Evolutionary conservation across 2,113 vertebrate genomes (phyloP).

Genomic region (Bothrops jararaca): DNA sequence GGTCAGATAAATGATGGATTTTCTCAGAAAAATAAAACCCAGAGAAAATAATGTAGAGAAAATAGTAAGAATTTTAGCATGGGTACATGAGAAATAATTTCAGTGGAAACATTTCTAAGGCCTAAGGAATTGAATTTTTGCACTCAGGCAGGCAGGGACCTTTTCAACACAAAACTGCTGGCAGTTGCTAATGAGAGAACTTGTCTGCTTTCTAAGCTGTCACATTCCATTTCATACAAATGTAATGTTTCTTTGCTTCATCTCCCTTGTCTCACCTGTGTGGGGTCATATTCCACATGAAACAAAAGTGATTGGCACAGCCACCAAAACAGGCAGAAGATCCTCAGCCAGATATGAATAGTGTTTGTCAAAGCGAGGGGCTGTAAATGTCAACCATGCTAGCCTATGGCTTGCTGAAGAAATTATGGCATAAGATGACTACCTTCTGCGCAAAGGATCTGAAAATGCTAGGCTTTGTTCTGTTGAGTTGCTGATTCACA

Average conservation of each 20-base stretch:
- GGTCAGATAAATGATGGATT: background rate
- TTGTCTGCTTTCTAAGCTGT: constrained; percentile 8
- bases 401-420: background rate
- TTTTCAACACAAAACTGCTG: background rate
- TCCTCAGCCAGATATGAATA: background rate
- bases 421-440: background rate
- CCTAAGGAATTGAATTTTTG: background rate
- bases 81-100: background rate
- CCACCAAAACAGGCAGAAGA: background rate
- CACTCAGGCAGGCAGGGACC: background rate
- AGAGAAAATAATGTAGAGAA: background rate
- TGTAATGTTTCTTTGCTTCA: background rate
- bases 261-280: background rate
- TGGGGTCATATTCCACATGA: background rate
- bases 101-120: background rate
- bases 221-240: constrained; percentile 13
- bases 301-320: constrained; percentile 1
- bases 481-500: background rate
- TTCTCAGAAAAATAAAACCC: background rate
- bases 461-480: background rate
- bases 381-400: background rate
- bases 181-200: background rate
- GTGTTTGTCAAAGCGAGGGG: background rate
- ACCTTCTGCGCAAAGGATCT: background rate
- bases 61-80: background rate